Evolutionary conservation across 2,797 vertebrate species (phyloP), one percentile per base, ranked within the genome.

Genomic region (Enteromius paludinosus): DNA sequence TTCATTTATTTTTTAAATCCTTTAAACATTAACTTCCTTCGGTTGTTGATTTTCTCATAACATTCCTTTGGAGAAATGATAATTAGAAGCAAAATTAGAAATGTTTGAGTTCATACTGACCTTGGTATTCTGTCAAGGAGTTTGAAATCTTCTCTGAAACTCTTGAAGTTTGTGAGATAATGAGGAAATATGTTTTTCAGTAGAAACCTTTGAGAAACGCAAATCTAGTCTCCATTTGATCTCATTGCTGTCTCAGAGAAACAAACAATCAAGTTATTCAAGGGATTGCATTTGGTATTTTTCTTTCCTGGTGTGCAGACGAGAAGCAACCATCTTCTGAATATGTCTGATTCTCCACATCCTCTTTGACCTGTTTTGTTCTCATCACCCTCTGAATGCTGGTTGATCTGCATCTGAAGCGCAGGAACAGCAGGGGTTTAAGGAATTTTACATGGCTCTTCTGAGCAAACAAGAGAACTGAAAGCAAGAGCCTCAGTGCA

Each of bases 281-380:
- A n/a, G 41, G 17, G 10, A n/a, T 33, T 11, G 33, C 25, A 52
- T 30, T 49, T 64, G 43, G 52, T 38, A 78, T 78, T 38, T 18
- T 56, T 74, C 61, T 75, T 68, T 54, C 35, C 80, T 65, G 70
- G 35, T 74, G 54, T 38, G 59, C 59, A 52, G 20, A 9, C 75
- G 2, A 62, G 59, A 64, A 7, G 10, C 25, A 45, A 18, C 45
- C 45, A n/a, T 54, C 62, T 54, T 68, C 61, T 25, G 64, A 25
- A 25, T n/a, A n/a, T 69, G 49, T 73, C 30, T 73, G 41, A 72
- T 62, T 54, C 54, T 30, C 43, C 14, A 12, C 4, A 28, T 73
- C 59, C n/a, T 72, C 45, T 74, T 65, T 81, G 70, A 81, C 79
- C 79, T 54, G 59, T 81, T 81, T 81, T 81, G 59, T 81, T 74